Base-by-base conservation (phyloP, 2,888 invertebrate genomes). In the Polymixis lichenea region DNA sequence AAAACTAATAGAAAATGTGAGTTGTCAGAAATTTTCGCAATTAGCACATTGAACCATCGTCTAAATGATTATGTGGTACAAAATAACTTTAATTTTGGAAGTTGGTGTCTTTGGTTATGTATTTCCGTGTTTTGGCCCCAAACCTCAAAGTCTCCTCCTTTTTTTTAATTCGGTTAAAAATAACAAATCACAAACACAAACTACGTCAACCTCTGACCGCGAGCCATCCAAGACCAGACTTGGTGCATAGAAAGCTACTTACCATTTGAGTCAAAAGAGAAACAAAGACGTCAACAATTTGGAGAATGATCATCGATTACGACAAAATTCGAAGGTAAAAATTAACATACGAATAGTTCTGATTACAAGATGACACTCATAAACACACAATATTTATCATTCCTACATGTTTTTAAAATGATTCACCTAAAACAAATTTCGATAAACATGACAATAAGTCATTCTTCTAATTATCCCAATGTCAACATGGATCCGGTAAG, bases 341-440 rank as follows among this genome's bases (percentile, higher is more conserved):
- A 78, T 60, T 56, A 55, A 28, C 53, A 65, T 46, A 38, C 53
- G 15, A 53, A 77, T 78, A 72, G 32, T 72, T 72, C 43, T 46
- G 17, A 72, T 53, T 49, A 22, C 56, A 77, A 64, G 64, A 65
- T 32, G 58, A 28, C 56, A 28, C 72, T 72, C 11, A 19, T 60
- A 49, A 72, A 79, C 58, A 79, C 11, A 76, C 38, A 60, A 72
- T 32, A 25, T 49, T n/a, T 72, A 53, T 58, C 17, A 79, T 73
- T 79, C 60, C 28, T n/a, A 53, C 60, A 72, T 67, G 51, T 60
- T 62, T 71, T 38, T 46, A 5, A 13, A 69, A 80, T 83, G 76
- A 82, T 55, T 80, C 82, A 80, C 25, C n/a, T 6, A 46, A 70
- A 56, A 58, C 43, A 22, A 58, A 80, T 75, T 69, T 83, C 32